These are phyloP conservation scores for Pempheris klunzingeri DNA, from an alignment of 2,797 vertebrate species.

Conservation along the genomic window DNA sequence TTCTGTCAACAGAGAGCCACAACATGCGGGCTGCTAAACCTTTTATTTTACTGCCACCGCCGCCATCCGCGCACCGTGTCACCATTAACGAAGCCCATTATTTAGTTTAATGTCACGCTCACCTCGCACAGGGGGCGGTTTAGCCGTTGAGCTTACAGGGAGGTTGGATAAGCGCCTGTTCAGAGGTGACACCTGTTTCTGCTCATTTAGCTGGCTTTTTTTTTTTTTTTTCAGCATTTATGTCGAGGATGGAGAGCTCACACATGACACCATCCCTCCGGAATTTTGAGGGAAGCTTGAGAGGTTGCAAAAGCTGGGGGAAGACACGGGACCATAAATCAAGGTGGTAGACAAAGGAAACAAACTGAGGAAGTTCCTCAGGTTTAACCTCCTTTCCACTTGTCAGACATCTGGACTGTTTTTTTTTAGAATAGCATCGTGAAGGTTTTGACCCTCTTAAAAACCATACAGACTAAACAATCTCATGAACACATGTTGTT, in stretches of 20 bases:
- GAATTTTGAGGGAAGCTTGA: slow-evolving; percentile 66
- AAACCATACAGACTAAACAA: background rate
- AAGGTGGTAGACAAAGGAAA: slow-evolving; percentile 50
- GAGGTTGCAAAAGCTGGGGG: slow-evolving; percentile 35
- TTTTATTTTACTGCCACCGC: slow-evolving; percentile 54
- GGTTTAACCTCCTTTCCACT: slow-evolving; percentile 39
- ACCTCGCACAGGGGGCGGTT: slow-evolving; percentile 17
- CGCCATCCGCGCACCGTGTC: slow-evolving; percentile 10
- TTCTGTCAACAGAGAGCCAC: slow-evolving; percentile 50
- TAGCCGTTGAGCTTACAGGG: slow-evolving; percentile 26
- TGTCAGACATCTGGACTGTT: slow-evolving; percentile 65
- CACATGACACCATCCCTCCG: slow-evolving; percentile 53
- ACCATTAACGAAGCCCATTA: slow-evolving; percentile 57
- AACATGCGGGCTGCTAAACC: slow-evolving; percentile 56
- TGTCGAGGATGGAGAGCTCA: slow-evolving; percentile 6
- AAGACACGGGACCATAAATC: slow-evolving; percentile 58
- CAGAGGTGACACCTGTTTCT: slow-evolving; percentile 72
- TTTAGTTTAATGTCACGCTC: slow-evolving; percentile 60
- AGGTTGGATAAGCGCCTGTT: slow-evolving; percentile 49
- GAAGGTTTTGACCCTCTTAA: slow-evolving; percentile 20
- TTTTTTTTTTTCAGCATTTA: background rate
- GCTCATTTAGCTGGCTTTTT: slow-evolving; percentile 15
- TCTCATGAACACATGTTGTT: background rate
- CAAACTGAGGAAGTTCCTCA: slow-evolving; percentile 60
- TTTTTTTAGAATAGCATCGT: background rate